A percentile compares a stretch with the other conserved stretches of the same genome.
Evolutionary conservation across 2,888 invertebrate genomes (phyloP).

Genomic region (Andrena flavipes): DNA sequence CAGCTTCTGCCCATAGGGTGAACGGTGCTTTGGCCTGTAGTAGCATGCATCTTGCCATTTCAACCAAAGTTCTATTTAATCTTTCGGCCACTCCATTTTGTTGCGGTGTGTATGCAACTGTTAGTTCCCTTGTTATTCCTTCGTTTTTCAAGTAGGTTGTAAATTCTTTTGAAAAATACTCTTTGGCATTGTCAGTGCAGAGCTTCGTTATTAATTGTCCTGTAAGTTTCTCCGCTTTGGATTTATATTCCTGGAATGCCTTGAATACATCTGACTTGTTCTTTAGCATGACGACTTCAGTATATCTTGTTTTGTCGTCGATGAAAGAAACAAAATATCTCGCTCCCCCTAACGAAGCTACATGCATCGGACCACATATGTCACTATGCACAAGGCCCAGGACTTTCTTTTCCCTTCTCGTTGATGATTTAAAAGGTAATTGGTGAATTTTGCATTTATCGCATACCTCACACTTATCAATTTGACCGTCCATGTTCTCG

Average conservation of each 20-base stretch:
- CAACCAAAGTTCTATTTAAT: not conserved
- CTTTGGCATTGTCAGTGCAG: not conserved
- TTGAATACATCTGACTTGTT: not conserved
- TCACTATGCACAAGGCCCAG: constrained; percentile 3
- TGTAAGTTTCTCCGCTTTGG: not conserved
- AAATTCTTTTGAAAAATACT: not conserved
- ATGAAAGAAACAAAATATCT: constrained; percentile 19
- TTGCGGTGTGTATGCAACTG: constrained; percentile 1
- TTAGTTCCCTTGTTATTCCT: not conserved
- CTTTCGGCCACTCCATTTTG: constrained; percentile 5
- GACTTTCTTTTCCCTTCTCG: not conserved
- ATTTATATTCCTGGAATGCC: constrained; percentile 20
- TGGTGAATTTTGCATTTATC: constrained; percentile 17
- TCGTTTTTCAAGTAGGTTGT: not conserved
- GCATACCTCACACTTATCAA: constrained; percentile 6
- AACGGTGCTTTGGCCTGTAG: not conserved
- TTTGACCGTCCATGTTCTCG: not conserved
- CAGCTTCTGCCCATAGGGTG: constrained; percentile 1
- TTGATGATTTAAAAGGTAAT: constrained; percentile 6
- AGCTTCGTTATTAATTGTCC: not conserved
- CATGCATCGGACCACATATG: constrained; percentile 8
- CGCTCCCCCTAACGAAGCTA: constrained; percentile 15
- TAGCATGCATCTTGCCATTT: constrained; percentile 2
- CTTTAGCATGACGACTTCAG: not conserved
- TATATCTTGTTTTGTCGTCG: constrained; percentile 9